Conservation (phyloP, 1,140 invertebrate genomes). For the Globodera rostochiensis region DNA sequence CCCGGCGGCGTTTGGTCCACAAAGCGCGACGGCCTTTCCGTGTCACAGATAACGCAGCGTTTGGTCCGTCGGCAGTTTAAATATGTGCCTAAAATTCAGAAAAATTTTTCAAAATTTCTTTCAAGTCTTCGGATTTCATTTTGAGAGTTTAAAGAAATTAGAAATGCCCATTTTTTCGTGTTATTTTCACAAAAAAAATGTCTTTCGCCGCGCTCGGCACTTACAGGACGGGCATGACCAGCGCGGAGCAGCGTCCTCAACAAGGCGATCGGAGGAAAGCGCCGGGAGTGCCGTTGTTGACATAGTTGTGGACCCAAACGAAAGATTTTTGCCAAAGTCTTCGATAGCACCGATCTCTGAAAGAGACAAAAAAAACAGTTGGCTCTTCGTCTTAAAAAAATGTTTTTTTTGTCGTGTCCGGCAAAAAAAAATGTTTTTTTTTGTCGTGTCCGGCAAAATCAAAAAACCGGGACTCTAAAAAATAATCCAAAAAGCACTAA, state of each 20-base stretch:
- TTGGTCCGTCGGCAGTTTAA: constrained; percentile 26
- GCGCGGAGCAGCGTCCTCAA: not conserved
- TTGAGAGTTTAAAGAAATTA: not conserved
- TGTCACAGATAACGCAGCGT: constrained; percentile 11
- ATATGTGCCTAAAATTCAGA: constrained; percentile 26
- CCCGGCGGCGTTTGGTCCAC: not conserved
- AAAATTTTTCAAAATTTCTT: not conserved
- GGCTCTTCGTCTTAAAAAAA: not conserved
- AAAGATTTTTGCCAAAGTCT: not conserved
- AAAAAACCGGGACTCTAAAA: too few relatives aligned
- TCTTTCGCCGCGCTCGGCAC: not conserved
- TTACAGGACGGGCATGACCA: constrained; percentile 28
- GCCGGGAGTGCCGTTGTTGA: not conserved
- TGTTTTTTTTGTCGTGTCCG: too few relatives aligned
- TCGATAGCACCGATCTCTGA: not conserved
- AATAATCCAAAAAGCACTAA: not conserved
- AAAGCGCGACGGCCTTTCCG: constrained; percentile 13
- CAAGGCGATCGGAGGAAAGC: not conserved
- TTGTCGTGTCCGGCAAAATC: too few relatives aligned
- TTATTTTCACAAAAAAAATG: not conserved
- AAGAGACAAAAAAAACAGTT: not conserved
- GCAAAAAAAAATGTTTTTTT: too few relatives aligned
- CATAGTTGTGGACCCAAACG: too few relatives aligned
- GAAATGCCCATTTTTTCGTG: not conserved
- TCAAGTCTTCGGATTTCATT: not conserved